Evolutionary conservation across 53 echinoderm and acorn worm genomes (phyloP).

Genomic region (Henricia sp.): DNA sequence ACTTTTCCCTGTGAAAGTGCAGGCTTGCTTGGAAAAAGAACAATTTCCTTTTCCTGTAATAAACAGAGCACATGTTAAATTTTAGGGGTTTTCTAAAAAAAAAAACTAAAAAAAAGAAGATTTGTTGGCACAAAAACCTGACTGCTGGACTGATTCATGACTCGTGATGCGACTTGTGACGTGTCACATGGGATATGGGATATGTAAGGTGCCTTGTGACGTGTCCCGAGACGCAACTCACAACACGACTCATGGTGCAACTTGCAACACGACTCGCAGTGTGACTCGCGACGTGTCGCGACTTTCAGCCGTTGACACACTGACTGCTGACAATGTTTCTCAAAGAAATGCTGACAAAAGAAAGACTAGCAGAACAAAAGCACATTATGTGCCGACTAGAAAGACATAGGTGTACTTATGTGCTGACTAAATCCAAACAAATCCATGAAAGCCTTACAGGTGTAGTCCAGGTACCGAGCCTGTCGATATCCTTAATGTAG

Average conservation of each 20-base stretch:
- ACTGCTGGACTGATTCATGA: too few relatives aligned
- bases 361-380: neutral
- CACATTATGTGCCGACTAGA: neutral
- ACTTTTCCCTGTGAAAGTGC: constrained; percentile 59
- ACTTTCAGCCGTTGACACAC: too few relatives aligned
- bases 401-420: neutral
- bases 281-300: too few relatives aligned
- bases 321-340: too few relatives aligned
- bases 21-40: constrained; percentile 64
- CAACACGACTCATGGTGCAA: too few relatives aligned
- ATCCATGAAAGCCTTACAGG: constrained; percentile 71
- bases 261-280: too few relatives aligned
- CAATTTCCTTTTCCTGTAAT: constrained; percentile 78
- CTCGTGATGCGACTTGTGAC: too few relatives aligned
- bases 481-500: constrained; percentile 91
- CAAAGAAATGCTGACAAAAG: neutral
- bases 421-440: neutral
- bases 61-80: too few relatives aligned
- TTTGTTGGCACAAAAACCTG: too few relatives aligned
- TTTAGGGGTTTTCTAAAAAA: neutral
- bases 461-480: constrained; percentile 79
- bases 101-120: neutral
- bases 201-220: too few relatives aligned
- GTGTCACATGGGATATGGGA: too few relatives aligned
- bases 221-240: too few relatives aligned